Percentiles rank a stretch among this genome's conserved stretches.
Evolutionary conservation across 64 coral and sea anemone genomes (phyloP).

Genomic region (Orbicella faveolata): DNA sequence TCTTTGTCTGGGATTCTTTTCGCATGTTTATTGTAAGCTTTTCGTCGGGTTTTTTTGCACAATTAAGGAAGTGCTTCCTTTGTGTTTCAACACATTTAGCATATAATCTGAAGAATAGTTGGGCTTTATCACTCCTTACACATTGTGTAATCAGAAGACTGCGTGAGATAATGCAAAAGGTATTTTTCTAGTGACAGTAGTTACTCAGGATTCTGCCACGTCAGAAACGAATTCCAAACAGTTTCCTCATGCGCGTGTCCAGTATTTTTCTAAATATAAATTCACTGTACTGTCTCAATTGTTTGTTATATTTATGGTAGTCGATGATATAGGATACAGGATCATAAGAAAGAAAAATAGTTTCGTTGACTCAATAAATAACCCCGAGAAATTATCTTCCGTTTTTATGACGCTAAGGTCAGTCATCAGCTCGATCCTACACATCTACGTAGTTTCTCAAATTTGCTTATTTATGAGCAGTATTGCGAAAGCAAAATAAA

Average conservation of each 20-base stretch:
- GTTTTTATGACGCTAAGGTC: not conserved
- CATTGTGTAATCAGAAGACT: constrained; percentile 7
- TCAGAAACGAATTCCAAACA: not conserved
- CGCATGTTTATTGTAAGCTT: constrained; percentile 10
- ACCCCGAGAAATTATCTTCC: not conserved
- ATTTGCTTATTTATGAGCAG: not conserved
- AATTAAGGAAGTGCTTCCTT: not conserved
- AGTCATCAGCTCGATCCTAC: not conserved
- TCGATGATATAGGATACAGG: not conserved
- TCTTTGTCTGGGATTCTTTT: not conserved
- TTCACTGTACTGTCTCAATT: not conserved
- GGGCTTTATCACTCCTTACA: constrained; percentile 19
- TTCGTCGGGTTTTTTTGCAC: not conserved
- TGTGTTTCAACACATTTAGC: not conserved
- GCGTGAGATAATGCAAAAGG: not conserved
- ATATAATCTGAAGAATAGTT: constrained; percentile 2
- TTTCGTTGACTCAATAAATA: constrained; percentile 3
- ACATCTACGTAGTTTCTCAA: not conserved
- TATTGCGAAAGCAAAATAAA: constrained; percentile 26
- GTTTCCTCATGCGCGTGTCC: too few relatives aligned
- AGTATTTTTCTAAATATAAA: not conserved
- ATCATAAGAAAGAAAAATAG: not conserved
- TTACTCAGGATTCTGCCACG: not conserved
- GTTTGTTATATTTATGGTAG: not conserved
- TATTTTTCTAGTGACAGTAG: not conserved